Conservation (phyloP, 1,140 invertebrate genomes). For the Apis dorsata region DNA sequence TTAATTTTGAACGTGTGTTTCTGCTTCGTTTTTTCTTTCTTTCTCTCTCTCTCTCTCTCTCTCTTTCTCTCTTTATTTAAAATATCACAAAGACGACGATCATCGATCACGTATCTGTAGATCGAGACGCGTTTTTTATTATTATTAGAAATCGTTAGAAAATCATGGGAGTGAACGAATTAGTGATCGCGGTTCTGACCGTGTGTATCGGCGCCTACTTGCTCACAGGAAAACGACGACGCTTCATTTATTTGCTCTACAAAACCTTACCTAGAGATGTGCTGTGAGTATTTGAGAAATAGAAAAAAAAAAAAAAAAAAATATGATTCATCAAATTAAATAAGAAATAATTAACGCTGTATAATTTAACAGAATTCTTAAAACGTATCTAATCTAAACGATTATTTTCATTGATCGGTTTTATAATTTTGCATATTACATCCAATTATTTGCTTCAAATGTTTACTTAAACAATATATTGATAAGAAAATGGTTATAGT, state of each 20-base stretch:
- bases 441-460: too few relatives aligned
- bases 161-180: conserved; percentile 59
- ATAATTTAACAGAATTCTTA: background rate
- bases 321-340: background rate
- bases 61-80: fast-evolving
- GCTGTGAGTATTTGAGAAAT: conserved; percentile 71
- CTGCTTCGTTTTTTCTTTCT: too few relatives aligned
- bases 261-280: conserved; percentile 77
- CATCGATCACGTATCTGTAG: background rate
- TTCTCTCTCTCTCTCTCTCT: background rate
- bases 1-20: too few relatives aligned
- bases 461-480: background rate
- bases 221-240: conserved; percentile 72
- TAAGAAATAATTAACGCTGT: too few relatives aligned
- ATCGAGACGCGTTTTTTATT: background rate
- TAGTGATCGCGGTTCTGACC: conserved; percentile 66
- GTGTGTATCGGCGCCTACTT: conserved; percentile 70
- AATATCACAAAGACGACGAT: background rate
- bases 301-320: background rate
- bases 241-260: conserved; percentile 70
- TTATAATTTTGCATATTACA: background rate
- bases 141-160: background rate
- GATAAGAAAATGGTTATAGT: background rate
- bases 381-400: too few relatives aligned
- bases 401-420: background rate